phyloP scores from a whole-genome alignment of 1,140 invertebrate species.

The Myzus persicae region DNA sequence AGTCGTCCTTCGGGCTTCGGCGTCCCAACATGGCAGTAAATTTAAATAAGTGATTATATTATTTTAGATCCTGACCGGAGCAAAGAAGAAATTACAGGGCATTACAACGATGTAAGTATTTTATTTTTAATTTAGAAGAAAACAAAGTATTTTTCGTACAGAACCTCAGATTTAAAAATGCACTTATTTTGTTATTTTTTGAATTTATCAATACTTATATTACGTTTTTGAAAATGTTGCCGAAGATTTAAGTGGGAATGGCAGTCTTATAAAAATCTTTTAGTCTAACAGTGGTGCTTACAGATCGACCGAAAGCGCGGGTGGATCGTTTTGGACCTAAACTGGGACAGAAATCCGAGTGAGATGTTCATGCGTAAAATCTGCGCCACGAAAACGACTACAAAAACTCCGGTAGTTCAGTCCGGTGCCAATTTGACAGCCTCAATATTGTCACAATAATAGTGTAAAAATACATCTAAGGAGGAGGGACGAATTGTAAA shows the following conservation, averaged over 20 bases:
- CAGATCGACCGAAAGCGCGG: too few relatives aligned
- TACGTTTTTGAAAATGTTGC: background rate
- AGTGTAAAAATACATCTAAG: too few relatives aligned
- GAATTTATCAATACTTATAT: too few relatives aligned
- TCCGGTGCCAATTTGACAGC: background rate
- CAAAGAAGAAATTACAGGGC: background rate
- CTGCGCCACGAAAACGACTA: background rate
- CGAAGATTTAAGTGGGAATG: background rate
- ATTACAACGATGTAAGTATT: background rate
- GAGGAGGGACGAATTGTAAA: background rate
- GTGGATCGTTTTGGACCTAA: background rate
- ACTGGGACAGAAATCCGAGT: background rate
- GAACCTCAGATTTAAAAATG: background rate
- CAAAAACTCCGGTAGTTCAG: background rate
- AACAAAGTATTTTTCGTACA: background rate
- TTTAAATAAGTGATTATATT: background rate
- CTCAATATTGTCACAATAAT: background rate
- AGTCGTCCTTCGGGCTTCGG: background rate
- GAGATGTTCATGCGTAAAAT: background rate
- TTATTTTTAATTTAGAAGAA: background rate
- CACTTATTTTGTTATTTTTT: background rate
- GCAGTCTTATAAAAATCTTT: background rate
- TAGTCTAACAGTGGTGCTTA: background rate
- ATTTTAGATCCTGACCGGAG: background rate
- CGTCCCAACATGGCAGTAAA: background rate